A percentile compares a stretch with the other conserved stretches of the same genome.
Conservation (phyloP, 2,888 invertebrate species). For the Machimus rusticus region DNA sequence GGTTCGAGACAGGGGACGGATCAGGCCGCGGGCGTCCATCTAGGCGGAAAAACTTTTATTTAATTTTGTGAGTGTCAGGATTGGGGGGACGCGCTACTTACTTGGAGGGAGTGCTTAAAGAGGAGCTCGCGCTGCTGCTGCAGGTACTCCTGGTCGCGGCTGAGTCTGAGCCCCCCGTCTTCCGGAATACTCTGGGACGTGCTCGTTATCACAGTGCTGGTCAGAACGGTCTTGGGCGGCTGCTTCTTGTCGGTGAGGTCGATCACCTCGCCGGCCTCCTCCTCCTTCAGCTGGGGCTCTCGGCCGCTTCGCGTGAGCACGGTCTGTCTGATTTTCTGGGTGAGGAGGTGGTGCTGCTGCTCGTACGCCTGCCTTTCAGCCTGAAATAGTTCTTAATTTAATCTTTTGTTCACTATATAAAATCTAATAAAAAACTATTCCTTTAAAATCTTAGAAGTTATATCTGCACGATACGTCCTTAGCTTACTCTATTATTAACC, state of each 20-base stretch:
- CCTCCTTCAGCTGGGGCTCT: constrained; percentile 68
- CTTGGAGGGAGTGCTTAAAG: constrained; percentile 68
- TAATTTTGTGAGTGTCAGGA: not conserved
- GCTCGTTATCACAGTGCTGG: constrained; percentile 63
- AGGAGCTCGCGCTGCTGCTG: constrained; percentile 73
- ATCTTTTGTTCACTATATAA: no score
- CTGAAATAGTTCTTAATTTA: constrained; percentile 47
- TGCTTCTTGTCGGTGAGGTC: constrained; percentile 77
- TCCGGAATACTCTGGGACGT: constrained; percentile 64
- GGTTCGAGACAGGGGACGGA: constrained; percentile 79
- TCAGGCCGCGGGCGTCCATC: constrained; percentile 59
- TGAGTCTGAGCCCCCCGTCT: constrained; percentile 56
- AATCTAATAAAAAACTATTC: no score
- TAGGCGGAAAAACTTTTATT: constrained; percentile 41
- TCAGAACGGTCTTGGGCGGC: constrained; percentile 65
- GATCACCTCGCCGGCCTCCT: constrained; percentile 71
- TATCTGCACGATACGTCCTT: no score
- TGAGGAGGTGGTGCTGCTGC: constrained; percentile 70
- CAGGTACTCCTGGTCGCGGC: constrained; percentile 67
- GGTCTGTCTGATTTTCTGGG: constrained; percentile 88
- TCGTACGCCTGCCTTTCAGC: constrained; percentile 68
- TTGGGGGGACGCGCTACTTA: not conserved
- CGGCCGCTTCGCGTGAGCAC: constrained; percentile 78
- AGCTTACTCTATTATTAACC: no score
- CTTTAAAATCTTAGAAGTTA: no score